Base-by-base conservation (phyloP, 2,888 invertebrate genomes). In the Eretmocerus hayati region DNA sequence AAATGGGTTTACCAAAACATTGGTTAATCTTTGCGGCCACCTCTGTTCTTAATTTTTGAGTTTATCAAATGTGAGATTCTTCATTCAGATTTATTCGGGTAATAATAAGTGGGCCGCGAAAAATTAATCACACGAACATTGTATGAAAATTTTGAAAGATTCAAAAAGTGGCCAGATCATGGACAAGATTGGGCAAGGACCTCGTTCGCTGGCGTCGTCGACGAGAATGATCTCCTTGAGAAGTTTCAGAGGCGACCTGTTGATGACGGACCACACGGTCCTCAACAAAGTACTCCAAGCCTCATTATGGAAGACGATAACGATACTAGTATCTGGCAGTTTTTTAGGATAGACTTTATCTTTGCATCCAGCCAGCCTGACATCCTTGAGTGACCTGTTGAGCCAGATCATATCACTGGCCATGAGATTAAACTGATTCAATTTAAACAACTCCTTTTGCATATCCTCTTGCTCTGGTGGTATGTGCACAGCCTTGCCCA, bases 241-340 rank as follows among this genome's bases (percentile, higher is more conserved):
- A 46, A 96, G 74, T 2, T 85, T 79, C 50, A 80, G 76, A 4
- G 97, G 97, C 2, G 97, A 96, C 46, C 96, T 79, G 73, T 92
- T 92, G 61, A 99, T 95, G 23, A 92, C 94, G 69, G 94, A 95
- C 87, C 93, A 92, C 31, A 97, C 91, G 0, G 97, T 97, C 42
- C 97, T 78, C 54, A 97, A 77, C 18, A 99, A 78, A 0, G 97
- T 99, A 36, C 92, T 86, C 96, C 96, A 97, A 1, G 97, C 97
- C 73, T 99, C 97, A 72, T 99, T 99, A 76, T 99, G 97, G 75
- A 99, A 99, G 45, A 99, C 97, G 63, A 99, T 95, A 53, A 99
- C 93, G 62, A 99, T 91, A 63, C 93, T 92, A 19, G 96, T 95
- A 35, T 89, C 85, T 4, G 96, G 96, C 63, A 97, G 77, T 56